These are phyloP conservation scores for Calliopsis andreniformis DNA, from an alignment of 1,140 invertebrate genomes.

Conservation along the genomic window DNA sequence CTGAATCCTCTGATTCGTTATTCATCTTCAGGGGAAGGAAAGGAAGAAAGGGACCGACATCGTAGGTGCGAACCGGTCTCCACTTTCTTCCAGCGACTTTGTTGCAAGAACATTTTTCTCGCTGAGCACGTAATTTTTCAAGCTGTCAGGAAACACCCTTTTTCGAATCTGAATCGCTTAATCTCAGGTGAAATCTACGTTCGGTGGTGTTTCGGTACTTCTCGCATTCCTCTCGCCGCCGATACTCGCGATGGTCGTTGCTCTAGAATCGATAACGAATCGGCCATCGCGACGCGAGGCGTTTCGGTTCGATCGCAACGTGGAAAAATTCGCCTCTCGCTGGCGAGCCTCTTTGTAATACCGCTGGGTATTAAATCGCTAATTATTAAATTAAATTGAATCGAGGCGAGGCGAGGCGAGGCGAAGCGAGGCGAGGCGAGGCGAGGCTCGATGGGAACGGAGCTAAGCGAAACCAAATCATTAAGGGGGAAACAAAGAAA, in stretches of 20 bases:
- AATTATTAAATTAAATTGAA: not conserved
- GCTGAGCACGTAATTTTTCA: conserved; percentile 56
- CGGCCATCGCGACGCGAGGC: not conserved
- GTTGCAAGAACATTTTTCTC: conserved; percentile 54
- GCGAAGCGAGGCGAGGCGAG: not conserved
- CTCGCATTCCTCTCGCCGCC: not conserved
- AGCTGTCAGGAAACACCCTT: conserved; percentile 50
- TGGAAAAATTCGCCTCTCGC: not conserved
- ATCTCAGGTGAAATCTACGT: conserved; percentile 26
- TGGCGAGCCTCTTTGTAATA: not conserved
- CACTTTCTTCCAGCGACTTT: conserved; percentile 37
- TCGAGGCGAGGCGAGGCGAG: not conserved
- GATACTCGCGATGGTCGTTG: too few species aligned
- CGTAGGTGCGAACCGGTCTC: conserved; percentile 24
- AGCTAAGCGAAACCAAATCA: conserved; percentile 21
- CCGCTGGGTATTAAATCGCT: not conserved
- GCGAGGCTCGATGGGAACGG: not conserved
- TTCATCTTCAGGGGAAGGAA: not conserved
- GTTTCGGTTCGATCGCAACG: not conserved
- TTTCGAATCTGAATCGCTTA: conserved; percentile 51
- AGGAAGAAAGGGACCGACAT: conserved; percentile 9
- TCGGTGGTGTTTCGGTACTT: conserved; percentile 5
- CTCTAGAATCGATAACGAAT: not conserved
- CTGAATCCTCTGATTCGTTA: not conserved
- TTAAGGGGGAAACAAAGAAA: conserved; percentile 15